Percentiles rank a stretch among this genome's conserved stretches.
Conservation (phyloP, 2,797 vertebrate genomes). For the Microchirus variegatus region DNA sequence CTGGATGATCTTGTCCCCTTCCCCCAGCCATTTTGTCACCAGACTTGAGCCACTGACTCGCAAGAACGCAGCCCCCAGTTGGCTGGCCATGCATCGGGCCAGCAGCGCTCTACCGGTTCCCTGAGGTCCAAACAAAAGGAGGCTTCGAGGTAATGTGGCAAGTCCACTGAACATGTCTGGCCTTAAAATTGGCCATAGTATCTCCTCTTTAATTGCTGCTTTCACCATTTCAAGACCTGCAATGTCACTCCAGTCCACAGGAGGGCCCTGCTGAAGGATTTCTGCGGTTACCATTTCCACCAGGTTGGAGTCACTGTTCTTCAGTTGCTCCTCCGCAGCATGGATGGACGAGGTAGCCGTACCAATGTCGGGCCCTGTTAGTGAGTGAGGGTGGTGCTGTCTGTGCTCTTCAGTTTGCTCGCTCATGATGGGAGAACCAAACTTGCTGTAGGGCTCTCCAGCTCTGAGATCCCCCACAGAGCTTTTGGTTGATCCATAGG, state of each 20-base stretch:
- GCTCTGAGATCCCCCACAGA: slow-evolving; percentile 88
- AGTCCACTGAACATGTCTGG: slow-evolving; percentile 97
- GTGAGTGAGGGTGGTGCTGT: slow-evolving; percentile 90
- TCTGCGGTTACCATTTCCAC: slow-evolving; percentile 97
- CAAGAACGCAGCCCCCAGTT: slow-evolving; percentile 95
- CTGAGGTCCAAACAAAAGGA: slow-evolving; percentile 98
- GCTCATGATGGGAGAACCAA: slow-evolving; percentile 89
- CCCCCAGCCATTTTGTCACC: slow-evolving; percentile 94
- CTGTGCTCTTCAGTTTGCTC: slow-evolving; percentile 92
- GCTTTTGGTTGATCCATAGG: slow-evolving; percentile 93
- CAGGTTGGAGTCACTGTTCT: slow-evolving; percentile 94
- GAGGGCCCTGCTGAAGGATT: slow-evolving; percentile 94
- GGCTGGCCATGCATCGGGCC: slow-evolving; percentile 95
- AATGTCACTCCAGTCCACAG: slow-evolving; percentile 98
- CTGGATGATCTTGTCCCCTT: slow-evolving; percentile 97
- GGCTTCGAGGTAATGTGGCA: slow-evolving; percentile 93
- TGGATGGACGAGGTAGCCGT: slow-evolving; percentile 94
- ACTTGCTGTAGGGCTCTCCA: slow-evolving; percentile 92
- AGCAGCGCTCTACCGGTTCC: slow-evolving; percentile 97
- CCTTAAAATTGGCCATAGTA: slow-evolving; percentile 97
- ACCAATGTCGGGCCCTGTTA: slow-evolving; percentile 89
- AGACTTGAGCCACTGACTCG: slow-evolving; percentile 92
- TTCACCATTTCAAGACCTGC: slow-evolving; percentile 97
- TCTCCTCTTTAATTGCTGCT: slow-evolving; percentile 96
- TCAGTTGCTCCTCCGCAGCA: slow-evolving; percentile 95